A percentile compares a stretch with the other conserved stretches of the same genome.
Evolutionary conservation across 1,140 invertebrate genomes (phyloP).

Genomic region (Cryptotermes secundus): DNA sequence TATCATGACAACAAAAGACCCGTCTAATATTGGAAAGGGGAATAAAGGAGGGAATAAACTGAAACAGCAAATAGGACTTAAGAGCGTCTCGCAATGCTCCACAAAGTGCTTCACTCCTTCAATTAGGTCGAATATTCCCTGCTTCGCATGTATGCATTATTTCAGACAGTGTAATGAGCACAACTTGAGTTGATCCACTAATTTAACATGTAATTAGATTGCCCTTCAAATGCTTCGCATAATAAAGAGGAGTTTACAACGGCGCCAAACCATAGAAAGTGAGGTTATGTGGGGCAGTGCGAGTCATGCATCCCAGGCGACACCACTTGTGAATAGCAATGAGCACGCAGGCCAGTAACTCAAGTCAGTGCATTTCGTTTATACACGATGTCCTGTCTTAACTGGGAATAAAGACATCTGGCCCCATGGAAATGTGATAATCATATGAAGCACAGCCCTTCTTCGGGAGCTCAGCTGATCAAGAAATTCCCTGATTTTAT

Average conservation of each 20-base stretch:
- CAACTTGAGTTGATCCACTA: neutral
- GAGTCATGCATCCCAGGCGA: neutral
- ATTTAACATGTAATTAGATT: slow-evolving; percentile 19
- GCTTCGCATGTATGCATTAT: neutral
- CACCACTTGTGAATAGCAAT: neutral
- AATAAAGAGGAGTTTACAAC: neutral
- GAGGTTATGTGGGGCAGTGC: slow-evolving; percentile 3
- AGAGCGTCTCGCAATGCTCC: neutral
- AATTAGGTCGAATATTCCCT: neutral
- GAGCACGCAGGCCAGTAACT: neutral
- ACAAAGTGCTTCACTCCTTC: neutral
- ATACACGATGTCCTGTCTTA: too few relatives aligned
- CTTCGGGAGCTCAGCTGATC: too few relatives aligned
- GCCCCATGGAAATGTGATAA: too few relatives aligned
- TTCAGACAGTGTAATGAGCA: neutral
- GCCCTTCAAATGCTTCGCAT: neutral
- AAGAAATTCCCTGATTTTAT: too few relatives aligned
- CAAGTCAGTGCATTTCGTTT: neutral
- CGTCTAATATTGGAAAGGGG: too few relatives aligned
- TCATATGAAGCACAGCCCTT: too few relatives aligned
- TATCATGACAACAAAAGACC: too few relatives aligned
- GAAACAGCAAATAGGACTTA: too few relatives aligned
- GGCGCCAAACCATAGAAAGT: slow-evolving; percentile 6
- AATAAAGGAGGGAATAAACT: too few relatives aligned
- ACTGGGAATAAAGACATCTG: too few relatives aligned